These are phyloP conservation scores for Camponotus vicinus DNA, from an alignment of 1,140 invertebrate species.

Conservation along the genomic window DNA sequence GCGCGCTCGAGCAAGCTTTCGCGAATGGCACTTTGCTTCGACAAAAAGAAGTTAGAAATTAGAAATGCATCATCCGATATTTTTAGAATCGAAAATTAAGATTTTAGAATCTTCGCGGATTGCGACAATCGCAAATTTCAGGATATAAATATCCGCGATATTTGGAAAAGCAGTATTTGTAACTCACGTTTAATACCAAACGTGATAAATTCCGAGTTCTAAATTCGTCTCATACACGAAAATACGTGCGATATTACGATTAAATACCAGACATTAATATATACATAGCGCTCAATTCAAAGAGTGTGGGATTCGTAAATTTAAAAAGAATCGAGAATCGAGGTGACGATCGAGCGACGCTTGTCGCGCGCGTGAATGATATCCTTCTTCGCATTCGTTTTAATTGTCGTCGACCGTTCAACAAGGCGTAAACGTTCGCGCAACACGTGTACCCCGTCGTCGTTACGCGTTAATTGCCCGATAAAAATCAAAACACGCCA, in stretches of 20 bases:
- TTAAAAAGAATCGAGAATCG: not conserved
- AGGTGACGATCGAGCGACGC: not conserved
- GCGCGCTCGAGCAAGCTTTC: slow-evolving; percentile 29
- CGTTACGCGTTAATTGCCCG: slow-evolving; percentile 85
- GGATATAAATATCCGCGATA: not conserved
- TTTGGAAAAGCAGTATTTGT: not conserved
- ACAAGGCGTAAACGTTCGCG: slow-evolving; percentile 82
- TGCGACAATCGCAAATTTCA: not conserved
- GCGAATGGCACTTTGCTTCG: not conserved
- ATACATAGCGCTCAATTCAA: not conserved
- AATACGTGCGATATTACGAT: not conserved
- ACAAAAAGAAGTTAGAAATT: slow-evolving; percentile 46
- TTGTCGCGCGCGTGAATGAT: slow-evolving; percentile 26
- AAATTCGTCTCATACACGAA: not conserved
- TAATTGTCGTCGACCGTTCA: slow-evolving; percentile 79
- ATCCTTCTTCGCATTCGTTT: slow-evolving; percentile 75
- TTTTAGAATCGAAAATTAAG: not conserved
- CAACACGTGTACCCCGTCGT: slow-evolving; percentile 82
- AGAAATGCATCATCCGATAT: slow-evolving; percentile 30
- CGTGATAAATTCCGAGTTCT: not conserved
- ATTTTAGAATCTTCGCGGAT: no score
- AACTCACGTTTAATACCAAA: not conserved
- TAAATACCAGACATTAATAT: not conserved
- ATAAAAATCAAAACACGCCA: slow-evolving; percentile 86
- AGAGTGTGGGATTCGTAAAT: not conserved